phyloP scores from a whole-genome alignment of 1,140 invertebrate genomes.

The Latrodectus geometricus region DNA sequence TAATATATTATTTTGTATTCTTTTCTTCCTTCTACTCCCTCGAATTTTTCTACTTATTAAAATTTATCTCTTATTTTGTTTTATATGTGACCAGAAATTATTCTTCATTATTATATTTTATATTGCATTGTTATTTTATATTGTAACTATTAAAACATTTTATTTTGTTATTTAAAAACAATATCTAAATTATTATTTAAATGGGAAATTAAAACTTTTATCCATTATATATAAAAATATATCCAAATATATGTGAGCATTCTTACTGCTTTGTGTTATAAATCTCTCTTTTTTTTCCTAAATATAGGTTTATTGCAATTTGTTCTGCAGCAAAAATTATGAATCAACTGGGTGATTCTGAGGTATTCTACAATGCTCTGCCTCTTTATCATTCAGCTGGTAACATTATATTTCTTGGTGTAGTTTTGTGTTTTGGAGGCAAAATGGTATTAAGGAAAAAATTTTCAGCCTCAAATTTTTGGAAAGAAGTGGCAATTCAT shows the following conservation, averaged over 20 bases:
- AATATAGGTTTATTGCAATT: constrained; percentile 49
- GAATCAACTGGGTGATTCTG: constrained; percentile 73
- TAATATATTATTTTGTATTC: too few relatives aligned
- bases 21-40: too few relatives aligned
- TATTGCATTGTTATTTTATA: background rate
- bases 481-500: constrained; percentile 93
- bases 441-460: constrained; percentile 89
- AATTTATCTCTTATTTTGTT: background rate
- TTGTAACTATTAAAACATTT: background rate
- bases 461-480: constrained; percentile 96
- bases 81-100: background rate
- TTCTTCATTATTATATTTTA: background rate
- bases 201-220: background rate
- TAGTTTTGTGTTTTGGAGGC: constrained; percentile 85
- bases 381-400: constrained; percentile 96
- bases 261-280: background rate
- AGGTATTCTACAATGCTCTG: constrained; percentile 88
- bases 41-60: too few relatives aligned
- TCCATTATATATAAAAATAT: too few relatives aligned
- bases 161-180: background rate
- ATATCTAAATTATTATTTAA: background rate
- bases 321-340: constrained; percentile 65
- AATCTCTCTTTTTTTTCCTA: background rate
- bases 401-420: constrained; percentile 84
- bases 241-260: too few relatives aligned